A percentile compares a stretch with the other conserved stretches of the same genome.
These are phyloP conservation scores for Drosophila silvestris DNA, from an alignment of 2,888 invertebrate genomes.

Conservation along the genomic window DNA sequence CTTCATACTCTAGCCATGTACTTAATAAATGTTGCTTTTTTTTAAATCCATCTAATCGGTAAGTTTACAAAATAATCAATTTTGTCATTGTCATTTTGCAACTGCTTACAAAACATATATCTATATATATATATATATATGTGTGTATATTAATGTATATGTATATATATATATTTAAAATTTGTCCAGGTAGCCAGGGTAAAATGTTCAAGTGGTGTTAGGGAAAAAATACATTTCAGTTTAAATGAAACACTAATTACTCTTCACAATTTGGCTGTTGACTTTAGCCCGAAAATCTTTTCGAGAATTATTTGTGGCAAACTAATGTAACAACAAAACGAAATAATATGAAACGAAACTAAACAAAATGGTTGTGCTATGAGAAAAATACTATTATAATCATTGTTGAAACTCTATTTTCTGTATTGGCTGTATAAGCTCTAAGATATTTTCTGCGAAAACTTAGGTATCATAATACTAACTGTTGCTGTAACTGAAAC, in stretches of 20 bases:
- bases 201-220: conserved; percentile 26
- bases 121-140: conserved; percentile 15
- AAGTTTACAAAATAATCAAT: conserved; percentile 27
- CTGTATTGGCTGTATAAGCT: conserved; percentile 45
- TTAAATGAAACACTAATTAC: conserved; percentile 31
- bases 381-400: conserved; percentile 47
- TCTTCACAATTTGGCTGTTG: conserved; percentile 68
- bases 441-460: conserved; percentile 37
- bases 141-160: neutral
- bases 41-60: conserved; percentile 12
- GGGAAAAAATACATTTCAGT: conserved; percentile 20
- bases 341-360: conserved; percentile 41
- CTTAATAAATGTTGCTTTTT: conserved; percentile 21
- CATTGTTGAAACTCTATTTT: conserved; percentile 61
- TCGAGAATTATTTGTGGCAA: conserved; percentile 28
- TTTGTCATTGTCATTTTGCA: conserved; percentile 50
- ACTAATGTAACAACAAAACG: conserved; percentile 28
- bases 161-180: conserved; percentile 28
- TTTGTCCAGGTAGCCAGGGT: conserved; percentile 69
- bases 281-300: conserved; percentile 35
- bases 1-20: conserved; percentile 20
- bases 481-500: conserved; percentile 64
- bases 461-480: conserved; percentile 47
- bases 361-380: conserved; percentile 76
- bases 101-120: conserved; percentile 14